Percentiles rank a stretch among this genome's conserved stretches.
phyloP scores from a whole-genome alignment of 2,797 vertebrate species.

The Smutsia gigantea region DNA sequence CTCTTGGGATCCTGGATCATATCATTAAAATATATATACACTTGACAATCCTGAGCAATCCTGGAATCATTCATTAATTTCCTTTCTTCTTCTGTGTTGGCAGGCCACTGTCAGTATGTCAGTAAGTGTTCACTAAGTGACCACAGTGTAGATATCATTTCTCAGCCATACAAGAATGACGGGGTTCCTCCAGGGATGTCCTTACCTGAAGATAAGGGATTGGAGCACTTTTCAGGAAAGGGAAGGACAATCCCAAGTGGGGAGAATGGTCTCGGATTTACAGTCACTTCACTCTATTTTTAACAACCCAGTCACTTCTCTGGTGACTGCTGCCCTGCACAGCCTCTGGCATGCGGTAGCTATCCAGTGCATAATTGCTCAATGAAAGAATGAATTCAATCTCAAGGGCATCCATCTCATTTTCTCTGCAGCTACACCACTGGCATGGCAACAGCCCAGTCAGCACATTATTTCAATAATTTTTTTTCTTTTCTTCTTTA shows the following conservation, averaged over 20 bases:
- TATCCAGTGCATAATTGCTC: conserved; percentile 23
- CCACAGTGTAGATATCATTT: neutral
- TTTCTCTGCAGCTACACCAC: conserved; percentile 60
- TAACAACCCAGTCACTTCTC: conserved; percentile 44
- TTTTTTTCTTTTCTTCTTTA: neutral
- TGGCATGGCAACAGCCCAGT: neutral
- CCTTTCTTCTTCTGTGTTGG: neutral
- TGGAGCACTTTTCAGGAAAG: neutral
- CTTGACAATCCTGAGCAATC: neutral
- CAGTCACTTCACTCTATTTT: conserved; percentile 58
- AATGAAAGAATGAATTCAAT: conserved; percentile 63
- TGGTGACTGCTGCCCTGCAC: neutral
- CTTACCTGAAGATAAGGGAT: conserved; percentile 15
- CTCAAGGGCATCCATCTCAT: conserved; percentile 9
- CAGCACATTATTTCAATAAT: conserved; percentile 27
- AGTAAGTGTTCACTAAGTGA: neutral
- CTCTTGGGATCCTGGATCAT: neutral
- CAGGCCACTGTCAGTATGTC: neutral
- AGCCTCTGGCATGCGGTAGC: conserved; percentile 46
- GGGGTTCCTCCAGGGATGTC: neutral
- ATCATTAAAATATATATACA: neutral
- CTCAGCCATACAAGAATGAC: neutral
- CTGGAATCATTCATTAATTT: neutral
- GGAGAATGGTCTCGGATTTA: conserved; percentile 41
- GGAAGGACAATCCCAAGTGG: neutral